Evolutionary conservation across 2,113 vertebrate species (phyloP), one percentile per base, ranked within the genome.

Genomic region (Sphaerodactylus townsendi): DNA sequence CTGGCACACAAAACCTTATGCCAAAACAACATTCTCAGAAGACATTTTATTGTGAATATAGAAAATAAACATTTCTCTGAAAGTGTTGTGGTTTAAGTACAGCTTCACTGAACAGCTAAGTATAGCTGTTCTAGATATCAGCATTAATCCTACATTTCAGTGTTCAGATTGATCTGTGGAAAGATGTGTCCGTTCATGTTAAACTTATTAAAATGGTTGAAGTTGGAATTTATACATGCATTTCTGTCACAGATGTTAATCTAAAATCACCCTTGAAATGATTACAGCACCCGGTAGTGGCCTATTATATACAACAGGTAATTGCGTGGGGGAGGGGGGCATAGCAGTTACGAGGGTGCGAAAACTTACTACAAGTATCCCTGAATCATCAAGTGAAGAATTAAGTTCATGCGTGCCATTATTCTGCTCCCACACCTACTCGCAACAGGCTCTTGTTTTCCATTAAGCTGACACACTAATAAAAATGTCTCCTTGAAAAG

Each of bases 351-450:
- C 65, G 62, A 62, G 48, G 59, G 50, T 59, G 13, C 69, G 46
- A 77, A 68, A 6, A 3, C 28, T 35, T 46, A 71, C 37, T 77
- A 59, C 68, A 78, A n/a, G 10, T 39, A 71, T 70, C 9, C 64
- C 71, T 82, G 90, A 84, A 73, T 78, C 83, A 89, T 56, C 15
- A 87, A 93, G 74, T 10, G 37, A 86, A 94, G 90, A 28, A 92
- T 81, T 74, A 87, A 75, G 78, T 84, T 91, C 77, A 84, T 89
- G 73, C 53, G 79, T 84, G 37, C 69, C 86, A 94, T 48, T 46
- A 62, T 35, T 4, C 81, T 68, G 6, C 86, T 78, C 72, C 23
- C 59, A 21, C 65, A 68, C 62, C 75, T 87, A 69, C 65, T 68
- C 48, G n/a, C 35, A 15, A 73, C 4, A 81, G n/a, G 35, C 71